A percentile compares a stretch with the other conserved stretches of the same genome.
These are phyloP conservation scores for Andrena trimmerana DNA, from an alignment of 2,888 invertebrate species.

Conservation along the genomic window DNA sequence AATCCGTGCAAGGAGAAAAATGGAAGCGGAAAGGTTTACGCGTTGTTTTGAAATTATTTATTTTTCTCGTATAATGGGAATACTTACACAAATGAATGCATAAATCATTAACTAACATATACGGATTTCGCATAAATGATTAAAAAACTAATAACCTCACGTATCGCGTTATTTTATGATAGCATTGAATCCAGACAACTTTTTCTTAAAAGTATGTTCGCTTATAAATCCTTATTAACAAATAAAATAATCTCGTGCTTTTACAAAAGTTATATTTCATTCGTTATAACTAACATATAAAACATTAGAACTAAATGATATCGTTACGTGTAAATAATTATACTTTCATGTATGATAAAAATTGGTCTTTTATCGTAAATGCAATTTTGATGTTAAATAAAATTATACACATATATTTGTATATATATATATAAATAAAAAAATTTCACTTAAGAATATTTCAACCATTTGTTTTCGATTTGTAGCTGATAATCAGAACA, in stretches of 20 bases:
- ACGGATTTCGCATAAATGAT: slow-evolving; percentile 46
- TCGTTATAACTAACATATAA: slow-evolving; percentile 22
- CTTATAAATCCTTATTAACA: slow-evolving; percentile 14
- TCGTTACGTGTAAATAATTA: slow-evolving; percentile 26
- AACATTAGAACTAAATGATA: slow-evolving; percentile 19
- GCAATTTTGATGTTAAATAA: slow-evolving; percentile 37
- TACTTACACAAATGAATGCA: slow-evolving; percentile 64
- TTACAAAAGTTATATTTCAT: slow-evolving; percentile 2
- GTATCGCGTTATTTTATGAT: slow-evolving; percentile 32
- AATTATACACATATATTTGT: slow-evolving; percentile 20
- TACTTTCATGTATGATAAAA: slow-evolving; percentile 27
- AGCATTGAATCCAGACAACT: slow-evolving; percentile 70
- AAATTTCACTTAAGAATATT: slow-evolving; percentile 36
- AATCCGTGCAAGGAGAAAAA: neutral
- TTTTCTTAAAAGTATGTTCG: slow-evolving; percentile 19
- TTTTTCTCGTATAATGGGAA: slow-evolving; percentile 57
- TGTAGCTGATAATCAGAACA: slow-evolving; percentile 31
- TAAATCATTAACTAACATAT: slow-evolving; percentile 49
- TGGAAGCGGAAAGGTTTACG: neutral
- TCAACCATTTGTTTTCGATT: slow-evolving; percentile 22
- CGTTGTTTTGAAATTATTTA: slow-evolving; percentile 53
- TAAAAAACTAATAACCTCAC: slow-evolving; percentile 53
- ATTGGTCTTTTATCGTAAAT: slow-evolving; percentile 42
- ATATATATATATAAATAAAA: slow-evolving; percentile 33
- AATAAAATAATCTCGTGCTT: slow-evolving; percentile 17